These are phyloP conservation scores for Pegoplata infirma DNA, from an alignment of 2,888 invertebrate genomes.

Conservation along the genomic window DNA sequence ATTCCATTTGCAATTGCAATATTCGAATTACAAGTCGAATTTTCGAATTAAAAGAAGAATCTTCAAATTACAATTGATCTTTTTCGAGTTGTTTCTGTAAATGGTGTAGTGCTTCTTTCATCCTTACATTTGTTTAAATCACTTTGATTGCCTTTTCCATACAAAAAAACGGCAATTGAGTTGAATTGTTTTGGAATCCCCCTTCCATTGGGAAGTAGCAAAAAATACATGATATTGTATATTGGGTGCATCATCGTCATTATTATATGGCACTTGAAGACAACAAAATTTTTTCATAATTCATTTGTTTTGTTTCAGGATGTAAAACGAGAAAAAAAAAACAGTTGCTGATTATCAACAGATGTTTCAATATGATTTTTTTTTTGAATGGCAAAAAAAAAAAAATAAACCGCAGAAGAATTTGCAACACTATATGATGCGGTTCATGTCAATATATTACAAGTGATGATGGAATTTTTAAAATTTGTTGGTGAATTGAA, in stretches of 20 bases:
- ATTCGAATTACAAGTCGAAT: too few species aligned
- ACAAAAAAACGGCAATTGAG: slow-evolving; percentile 51
- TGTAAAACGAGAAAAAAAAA: slow-evolving; percentile 14
- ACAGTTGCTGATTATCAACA: slow-evolving; percentile 63
- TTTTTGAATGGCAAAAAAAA: slow-evolving; percentile 44
- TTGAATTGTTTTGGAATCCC: slow-evolving; percentile 25
- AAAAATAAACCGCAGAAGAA: not conserved
- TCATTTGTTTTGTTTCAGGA: slow-evolving; percentile 32
- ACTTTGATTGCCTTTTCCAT: slow-evolving; percentile 51
- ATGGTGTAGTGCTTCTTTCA: slow-evolving; percentile 1
- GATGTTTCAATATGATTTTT: slow-evolving; percentile 64
- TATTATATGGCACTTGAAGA: slow-evolving; percentile 54
- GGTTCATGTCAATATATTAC: not conserved
- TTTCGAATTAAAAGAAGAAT: too few species aligned
- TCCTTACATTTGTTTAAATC: slow-evolving; percentile 46
- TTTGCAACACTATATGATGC: not conserved
- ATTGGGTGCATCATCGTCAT: slow-evolving; percentile 38
- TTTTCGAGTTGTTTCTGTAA: too few species aligned
- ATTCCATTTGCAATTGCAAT: too few species aligned
- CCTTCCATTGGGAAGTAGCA: slow-evolving; percentile 4
- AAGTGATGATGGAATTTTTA: too few species aligned
- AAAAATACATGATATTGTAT: slow-evolving; percentile 11
- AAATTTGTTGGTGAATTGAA: too few species aligned
- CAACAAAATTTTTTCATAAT: slow-evolving; percentile 32
- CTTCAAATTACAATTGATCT: too few species aligned